phyloP scores from a whole-genome alignment of 2,113 vertebrate species.

The Ceratotherium simum region DNA sequence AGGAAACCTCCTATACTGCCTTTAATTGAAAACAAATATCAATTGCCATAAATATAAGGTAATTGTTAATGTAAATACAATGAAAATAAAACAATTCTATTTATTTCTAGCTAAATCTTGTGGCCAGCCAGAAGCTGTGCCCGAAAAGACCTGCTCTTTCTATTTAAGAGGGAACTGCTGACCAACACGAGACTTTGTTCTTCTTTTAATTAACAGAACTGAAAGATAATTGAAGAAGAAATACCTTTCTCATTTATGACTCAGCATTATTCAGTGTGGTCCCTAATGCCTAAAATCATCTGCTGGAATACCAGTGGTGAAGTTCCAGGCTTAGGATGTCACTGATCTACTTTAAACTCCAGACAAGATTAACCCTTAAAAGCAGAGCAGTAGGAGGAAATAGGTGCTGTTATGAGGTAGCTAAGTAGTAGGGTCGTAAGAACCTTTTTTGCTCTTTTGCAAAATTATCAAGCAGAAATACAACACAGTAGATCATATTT shows the following conservation, averaged over 20 bases:
- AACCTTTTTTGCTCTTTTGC: background rate
- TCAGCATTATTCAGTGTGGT: background rate
- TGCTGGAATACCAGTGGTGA: background rate
- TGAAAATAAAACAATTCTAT: background rate
- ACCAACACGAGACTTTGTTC: background rate
- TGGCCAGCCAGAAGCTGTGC: background rate
- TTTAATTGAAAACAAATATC: conserved; percentile 17
- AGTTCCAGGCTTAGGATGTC: conserved; percentile 9
- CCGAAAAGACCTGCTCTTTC: background rate
- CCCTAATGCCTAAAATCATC: background rate
- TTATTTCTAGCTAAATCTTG: conserved; percentile 42
- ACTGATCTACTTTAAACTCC: background rate
- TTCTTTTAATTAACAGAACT: conserved; percentile 8
- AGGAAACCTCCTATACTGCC: background rate
- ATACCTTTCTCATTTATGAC: background rate
- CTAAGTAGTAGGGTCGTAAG: background rate
- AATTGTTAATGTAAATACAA: conserved; percentile 10
- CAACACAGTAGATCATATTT: background rate
- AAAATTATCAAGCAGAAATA: conserved; percentile 26
- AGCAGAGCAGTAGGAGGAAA: background rate
- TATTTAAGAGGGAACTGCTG: background rate
- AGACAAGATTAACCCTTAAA: background rate
- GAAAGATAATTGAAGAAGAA: conserved; percentile 32
- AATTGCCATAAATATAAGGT: background rate
- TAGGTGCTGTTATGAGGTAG: background rate